Base-by-base conservation (phyloP, 2,888 invertebrate genomes). In the Drosophila paranaensis region DNA sequence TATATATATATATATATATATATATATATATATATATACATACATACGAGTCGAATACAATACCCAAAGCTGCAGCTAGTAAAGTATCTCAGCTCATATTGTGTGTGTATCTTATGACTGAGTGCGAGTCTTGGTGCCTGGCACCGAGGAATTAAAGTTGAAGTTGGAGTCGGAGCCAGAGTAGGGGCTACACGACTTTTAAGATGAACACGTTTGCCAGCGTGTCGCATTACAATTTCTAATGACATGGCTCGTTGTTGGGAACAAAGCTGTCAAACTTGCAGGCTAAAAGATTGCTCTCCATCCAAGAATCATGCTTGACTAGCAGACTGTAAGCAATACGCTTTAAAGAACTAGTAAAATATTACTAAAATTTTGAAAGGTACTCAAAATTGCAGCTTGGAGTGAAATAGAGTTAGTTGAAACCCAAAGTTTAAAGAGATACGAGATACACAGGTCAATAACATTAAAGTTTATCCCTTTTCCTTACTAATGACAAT, bases 211-310 rank as follows among this genome's bases (percentile, higher is more conserved):
- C 89, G 82, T 83, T 83, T 82, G 74, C 35, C 78, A 77, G 70
- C 80, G 78, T 81, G 75, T 85, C 88, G 75, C 89, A 90, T 90
- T 90, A 79, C 83, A 81, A 81, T 90, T 90, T 90, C 82, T 81
- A 83, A 89, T 90, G 69, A 71, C 83, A 73, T 71, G 65, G 64
- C 75, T 71, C 54, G 57, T 60, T 60, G 67, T 67, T 69, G 62
- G 37, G 60, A 72, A 88, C 77, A 80, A 74, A 77, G 82, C 77
- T 68, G 68, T 77, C 81, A 88, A 63, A 75, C 46, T 25, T 55
- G 11, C 40, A 46, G 25, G 56, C 56, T 37, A 40, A 79, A 63
- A 70, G 66, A 76, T 67, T 74, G 51, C 39, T 55, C 51, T 56
- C 55, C 20, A 55, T 30, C 16, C 53, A 9, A 11, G 57, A 61